phyloP scores from a whole-genome alignment of 2,797 vertebrate species.

The Ceyx erithaca region DNA sequence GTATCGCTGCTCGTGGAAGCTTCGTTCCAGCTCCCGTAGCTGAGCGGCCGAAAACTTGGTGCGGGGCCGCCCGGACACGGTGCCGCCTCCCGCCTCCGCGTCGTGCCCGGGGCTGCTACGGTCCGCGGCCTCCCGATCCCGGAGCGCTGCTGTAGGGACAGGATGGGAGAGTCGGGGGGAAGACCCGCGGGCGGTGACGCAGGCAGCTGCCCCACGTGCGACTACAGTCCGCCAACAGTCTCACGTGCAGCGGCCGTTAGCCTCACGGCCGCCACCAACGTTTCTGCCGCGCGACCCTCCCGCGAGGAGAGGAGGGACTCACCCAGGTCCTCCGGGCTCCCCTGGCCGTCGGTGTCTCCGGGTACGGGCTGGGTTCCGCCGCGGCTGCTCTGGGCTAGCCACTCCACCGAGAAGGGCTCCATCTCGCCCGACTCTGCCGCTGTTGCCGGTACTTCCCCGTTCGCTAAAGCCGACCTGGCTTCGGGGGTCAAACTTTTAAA shows the following conservation, averaged over 20 bases:
- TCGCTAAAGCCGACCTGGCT: background rate
- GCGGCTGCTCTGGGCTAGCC: conserved; percentile 66
- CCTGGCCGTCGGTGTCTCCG: no score
- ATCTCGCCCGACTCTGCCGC: background rate
- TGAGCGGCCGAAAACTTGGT: conserved; percentile 83
- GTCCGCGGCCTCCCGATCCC: background rate
- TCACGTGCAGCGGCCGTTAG: background rate
- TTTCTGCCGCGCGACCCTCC: background rate
- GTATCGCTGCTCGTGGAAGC: conserved; percentile 81
- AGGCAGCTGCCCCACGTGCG: background rate
- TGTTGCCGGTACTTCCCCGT: background rate
- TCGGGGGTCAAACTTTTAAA: conserved; percentile 52
- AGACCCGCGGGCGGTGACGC: background rate
- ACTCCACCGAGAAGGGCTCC: conserved; percentile 58
- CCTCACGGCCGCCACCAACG: background rate
- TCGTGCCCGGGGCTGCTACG: background rate
- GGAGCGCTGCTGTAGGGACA: background rate
- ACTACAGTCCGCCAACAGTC: background rate
- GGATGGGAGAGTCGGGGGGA: accelerated
- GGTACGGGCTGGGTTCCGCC: background rate
- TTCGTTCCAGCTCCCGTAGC: conserved; percentile 78
- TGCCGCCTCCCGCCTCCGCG: background rate
- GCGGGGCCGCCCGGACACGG: conserved; percentile 46
- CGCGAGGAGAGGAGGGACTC: background rate
- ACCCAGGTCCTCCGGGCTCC: background rate